These are phyloP conservation scores for Cepaea hortensis DNA, from an alignment of 2,888 invertebrate species.

Conservation along the genomic window DNA sequence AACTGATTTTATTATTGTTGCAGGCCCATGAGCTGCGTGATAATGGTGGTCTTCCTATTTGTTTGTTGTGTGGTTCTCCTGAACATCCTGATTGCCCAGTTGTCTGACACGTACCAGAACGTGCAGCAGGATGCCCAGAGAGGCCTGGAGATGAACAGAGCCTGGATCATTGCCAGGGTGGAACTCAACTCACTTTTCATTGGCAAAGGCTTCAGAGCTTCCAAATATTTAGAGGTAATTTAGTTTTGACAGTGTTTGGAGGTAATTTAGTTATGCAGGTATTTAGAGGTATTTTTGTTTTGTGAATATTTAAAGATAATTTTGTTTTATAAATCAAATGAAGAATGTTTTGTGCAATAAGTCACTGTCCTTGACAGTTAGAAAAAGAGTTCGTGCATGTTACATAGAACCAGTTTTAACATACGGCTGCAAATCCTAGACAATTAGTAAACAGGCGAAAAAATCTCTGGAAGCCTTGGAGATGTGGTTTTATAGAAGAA, in stretches of 20 bases:
- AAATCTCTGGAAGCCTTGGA: no score
- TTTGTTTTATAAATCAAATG: no score
- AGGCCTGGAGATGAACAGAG: slow-evolving; percentile 68
- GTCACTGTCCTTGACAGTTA: no score
- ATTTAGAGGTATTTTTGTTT: no score
- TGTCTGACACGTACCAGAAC: slow-evolving; percentile 71
- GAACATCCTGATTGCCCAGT: slow-evolving; percentile 71
- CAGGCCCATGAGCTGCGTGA: slow-evolving; percentile 64
- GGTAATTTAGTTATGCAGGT: no score
- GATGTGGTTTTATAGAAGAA: no score
- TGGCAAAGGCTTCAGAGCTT: slow-evolving; percentile 59
- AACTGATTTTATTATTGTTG: neutral
- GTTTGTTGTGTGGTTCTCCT: slow-evolving; percentile 67
- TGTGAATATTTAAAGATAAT: no score
- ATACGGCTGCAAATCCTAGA: no score
- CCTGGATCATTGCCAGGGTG: slow-evolving; percentile 69
- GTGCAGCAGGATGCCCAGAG: slow-evolving; percentile 69
- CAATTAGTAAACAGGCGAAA: no score
- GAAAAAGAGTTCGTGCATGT: no score
- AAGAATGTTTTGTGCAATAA: no score
- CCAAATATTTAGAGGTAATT: slow-evolving; percentile 53
- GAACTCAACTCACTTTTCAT: slow-evolving; percentile 66
- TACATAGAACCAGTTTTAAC: no score
- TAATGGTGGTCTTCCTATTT: slow-evolving; percentile 69
- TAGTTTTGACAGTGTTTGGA: neutral